phyloP scores from a whole-genome alignment of 2,797 vertebrate species.

The Staurois parvus region DNA sequence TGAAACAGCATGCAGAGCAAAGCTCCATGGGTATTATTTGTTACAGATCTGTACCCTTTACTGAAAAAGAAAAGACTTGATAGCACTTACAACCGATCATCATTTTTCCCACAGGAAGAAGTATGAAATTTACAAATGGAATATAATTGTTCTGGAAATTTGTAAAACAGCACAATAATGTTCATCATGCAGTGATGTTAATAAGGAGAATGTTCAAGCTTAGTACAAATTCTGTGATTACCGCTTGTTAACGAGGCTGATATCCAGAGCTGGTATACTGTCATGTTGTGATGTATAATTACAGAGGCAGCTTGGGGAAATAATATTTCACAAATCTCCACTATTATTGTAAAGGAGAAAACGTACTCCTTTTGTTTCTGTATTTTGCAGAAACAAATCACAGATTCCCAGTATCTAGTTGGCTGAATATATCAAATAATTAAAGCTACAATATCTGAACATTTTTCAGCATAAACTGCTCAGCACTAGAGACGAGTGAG shows the following conservation, averaged over 20 bases:
- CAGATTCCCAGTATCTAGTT: background rate
- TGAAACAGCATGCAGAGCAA: constrained; percentile 4
- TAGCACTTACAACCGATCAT: background rate
- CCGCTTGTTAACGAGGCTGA: background rate
- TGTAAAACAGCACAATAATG: background rate
- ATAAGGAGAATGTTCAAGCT: background rate
- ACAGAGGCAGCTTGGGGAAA: background rate
- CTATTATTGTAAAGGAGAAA: background rate
- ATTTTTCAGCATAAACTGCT: too few species aligned
- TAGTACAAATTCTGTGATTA: background rate
- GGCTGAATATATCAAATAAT: background rate
- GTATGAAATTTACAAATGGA: background rate
- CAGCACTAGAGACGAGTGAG: too few species aligned
- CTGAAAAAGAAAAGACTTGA: background rate
- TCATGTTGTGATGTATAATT: background rate
- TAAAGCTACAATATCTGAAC: too few species aligned
- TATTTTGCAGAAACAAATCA: too few species aligned
- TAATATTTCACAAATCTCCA: background rate
- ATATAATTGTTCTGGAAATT: background rate
- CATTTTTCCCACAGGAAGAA: background rate
- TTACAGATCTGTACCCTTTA: constrained; percentile 8
- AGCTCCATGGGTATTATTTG: constrained; percentile 3
- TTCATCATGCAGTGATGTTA: background rate
- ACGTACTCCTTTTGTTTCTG: too few species aligned
- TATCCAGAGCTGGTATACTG: background rate